Base-by-base conservation (phyloP, 1,140 invertebrate species). In the Arctopsyche grandis region DNA sequence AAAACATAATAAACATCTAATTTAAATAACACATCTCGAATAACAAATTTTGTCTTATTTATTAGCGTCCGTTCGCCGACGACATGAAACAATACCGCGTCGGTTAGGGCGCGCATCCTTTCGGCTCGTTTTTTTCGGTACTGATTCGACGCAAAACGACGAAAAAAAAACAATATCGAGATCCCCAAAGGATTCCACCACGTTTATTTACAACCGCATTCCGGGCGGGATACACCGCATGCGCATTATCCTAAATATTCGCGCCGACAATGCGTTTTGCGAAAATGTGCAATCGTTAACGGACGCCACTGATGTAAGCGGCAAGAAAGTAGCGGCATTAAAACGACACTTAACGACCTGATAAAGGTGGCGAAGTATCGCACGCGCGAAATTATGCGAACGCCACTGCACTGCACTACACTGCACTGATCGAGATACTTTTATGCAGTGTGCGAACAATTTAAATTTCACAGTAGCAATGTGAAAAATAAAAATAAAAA, bases 211-310 rank as follows among this genome's bases (percentile, higher is more conserved):
- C 70, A 38, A 75, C 71, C 78, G 69, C 70, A 75, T 74, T 69
- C 70, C 69, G 16, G 29, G 43, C 29, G 60, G 14, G 22, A n/a
- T 79, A 79, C 78, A 79, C 26, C 29, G 44, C 38, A 46, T 75
- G 44, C 78, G 78, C 78, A 79, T 79, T 79, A 79, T 48, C 70
- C 78, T 79, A 79, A 79, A 75, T 75, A 79, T 79, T 44, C 71
- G 56, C 43, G 44, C n/a, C 16, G 69, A 66, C 70, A 79, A 75
- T 75, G 78, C 52, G 70, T 79, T 78, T 78, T 71, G 22, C 63
- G 21, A 78, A 78, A 71, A 78, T 78, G 77, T 48, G 26, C 77
- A 22, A 58, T 78, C 77, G 77, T 78, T 78, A 78, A 71, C 63
- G 69, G 24, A 43, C 69, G 19, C 14, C 58, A 43, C 56, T 56